Percentiles rank a stretch among this genome's conserved stretches.
Conservation (phyloP, 2,888 invertebrate species). For the Drosophila kanekoi region DNA sequence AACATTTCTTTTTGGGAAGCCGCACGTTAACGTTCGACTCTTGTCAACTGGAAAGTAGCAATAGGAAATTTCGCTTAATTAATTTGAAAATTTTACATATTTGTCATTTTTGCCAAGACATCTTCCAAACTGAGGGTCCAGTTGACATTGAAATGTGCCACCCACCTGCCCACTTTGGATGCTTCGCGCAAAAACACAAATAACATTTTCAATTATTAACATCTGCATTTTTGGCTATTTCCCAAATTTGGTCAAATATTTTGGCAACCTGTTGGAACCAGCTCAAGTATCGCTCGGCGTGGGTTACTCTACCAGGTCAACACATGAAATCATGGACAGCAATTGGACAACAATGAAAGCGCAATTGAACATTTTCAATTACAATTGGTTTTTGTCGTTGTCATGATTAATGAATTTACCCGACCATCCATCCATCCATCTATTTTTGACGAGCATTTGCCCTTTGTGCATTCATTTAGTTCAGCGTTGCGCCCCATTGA, state of each 20-base stretch:
- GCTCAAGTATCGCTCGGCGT: slow-evolving; percentile 15
- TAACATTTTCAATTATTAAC: slow-evolving; percentile 58
- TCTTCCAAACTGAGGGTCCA: not conserved
- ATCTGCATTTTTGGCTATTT: slow-evolving; percentile 8
- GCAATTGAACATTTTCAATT: slow-evolving; percentile 21
- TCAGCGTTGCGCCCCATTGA: slow-evolving; percentile 42
- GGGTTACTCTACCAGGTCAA: too few relatives aligned
- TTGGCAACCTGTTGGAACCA: slow-evolving; percentile 6
- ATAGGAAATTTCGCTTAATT: too few relatives aligned
- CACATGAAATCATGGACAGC: not conserved
- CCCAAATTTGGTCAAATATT: slow-evolving; percentile 1
- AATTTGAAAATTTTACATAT: too few relatives aligned
- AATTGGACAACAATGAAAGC: slow-evolving; percentile 13
- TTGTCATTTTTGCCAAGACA: not conserved
- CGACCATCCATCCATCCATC: not conserved
- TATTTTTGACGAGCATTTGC: slow-evolving; percentile 1
- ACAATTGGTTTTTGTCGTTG: slow-evolving; percentile 1
- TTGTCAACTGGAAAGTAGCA: not conserved
- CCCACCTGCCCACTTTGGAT: slow-evolving; percentile 2
- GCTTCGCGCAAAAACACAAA: slow-evolving; percentile 17
- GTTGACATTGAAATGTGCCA: not conserved
- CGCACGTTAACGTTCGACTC: slow-evolving; percentile 1
- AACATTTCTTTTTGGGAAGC: slow-evolving; percentile 1
- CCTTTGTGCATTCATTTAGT: slow-evolving; percentile 37
- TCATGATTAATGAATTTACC: slow-evolving; percentile 3